Evolutionary conservation across 2,888 invertebrate species (phyloP).

Genomic region (Cynaeus angustus): DNA sequence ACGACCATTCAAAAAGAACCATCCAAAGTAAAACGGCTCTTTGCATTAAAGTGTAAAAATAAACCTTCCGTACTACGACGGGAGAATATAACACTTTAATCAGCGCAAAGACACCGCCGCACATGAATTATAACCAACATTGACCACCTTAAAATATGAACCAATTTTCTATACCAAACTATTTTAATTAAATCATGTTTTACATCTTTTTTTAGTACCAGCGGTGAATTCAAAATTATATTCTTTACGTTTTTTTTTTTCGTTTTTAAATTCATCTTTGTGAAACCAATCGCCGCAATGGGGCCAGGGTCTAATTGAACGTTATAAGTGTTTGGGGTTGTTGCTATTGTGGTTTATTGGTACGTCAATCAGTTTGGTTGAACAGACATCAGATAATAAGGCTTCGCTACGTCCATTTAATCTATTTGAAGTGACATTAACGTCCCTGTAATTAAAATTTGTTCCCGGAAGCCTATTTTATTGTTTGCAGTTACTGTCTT

Average conservation of each 20-base stretch:
- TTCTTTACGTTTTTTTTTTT: too few species aligned
- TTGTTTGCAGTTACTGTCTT: not conserved
- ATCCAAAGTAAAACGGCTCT: slow-evolving; percentile 22
- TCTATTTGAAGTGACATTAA: slow-evolving; percentile 11
- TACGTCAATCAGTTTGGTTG: slow-evolving; percentile 15
- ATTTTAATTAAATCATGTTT: too few species aligned
- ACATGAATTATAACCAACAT: slow-evolving; percentile 1
- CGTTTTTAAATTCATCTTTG: not conserved
- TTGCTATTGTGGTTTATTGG: slow-evolving; percentile 6
- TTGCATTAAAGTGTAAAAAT: slow-evolving; percentile 31
- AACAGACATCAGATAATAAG: slow-evolving; percentile 14
- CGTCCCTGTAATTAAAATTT: slow-evolving; percentile 2
- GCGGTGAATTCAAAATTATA: too few species aligned
- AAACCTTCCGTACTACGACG: not conserved
- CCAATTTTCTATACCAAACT: not conserved
- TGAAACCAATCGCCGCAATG: not conserved
- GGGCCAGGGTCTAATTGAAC: not conserved
- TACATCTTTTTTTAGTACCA: too few species aligned
- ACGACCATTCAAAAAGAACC: slow-evolving; percentile 29
- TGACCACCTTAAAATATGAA: slow-evolving; percentile 8
- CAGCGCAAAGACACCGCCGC: slow-evolving; percentile 2
- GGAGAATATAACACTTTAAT: slow-evolving; percentile 27
- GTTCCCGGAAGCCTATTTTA: not conserved
- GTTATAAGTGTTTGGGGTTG: slow-evolving; percentile 10
- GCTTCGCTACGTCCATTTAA: slow-evolving; percentile 1